Base-by-base conservation (phyloP, 2,113 vertebrate species). In the Boleophthalmus pectinirostris region DNA sequence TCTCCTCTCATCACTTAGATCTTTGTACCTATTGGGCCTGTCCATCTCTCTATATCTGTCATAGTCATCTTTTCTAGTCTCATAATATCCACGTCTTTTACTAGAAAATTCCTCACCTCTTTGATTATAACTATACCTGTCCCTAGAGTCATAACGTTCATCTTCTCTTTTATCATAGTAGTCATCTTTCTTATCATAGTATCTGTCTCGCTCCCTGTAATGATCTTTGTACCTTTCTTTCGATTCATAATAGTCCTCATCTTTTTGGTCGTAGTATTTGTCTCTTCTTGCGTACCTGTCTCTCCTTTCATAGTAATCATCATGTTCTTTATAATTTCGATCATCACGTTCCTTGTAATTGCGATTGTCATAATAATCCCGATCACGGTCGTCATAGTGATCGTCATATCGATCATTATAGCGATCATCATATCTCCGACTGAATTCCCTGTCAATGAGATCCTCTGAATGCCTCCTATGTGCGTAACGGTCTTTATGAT, bases 171-270 rank as follows among this genome's bases (percentile, higher is more conserved):
- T 66, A 7, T 87, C 82, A 8, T 74, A 78, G 45, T 58, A 70
- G 7, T 38, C 58, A 23, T 78, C 83, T 18, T 24, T 58, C 14
- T 90, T 79, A 61, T 85, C 75, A 45, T 85, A 70, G 68, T 69
- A 66, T 16, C 9, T 56, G 23, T 86, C 84, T 1, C 86, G 76
- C 10, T 89, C 85, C 72, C 78, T 84, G 69, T 79, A 70, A 18
- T 33, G 25, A 3, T 92, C 86, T 71, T 74, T 79, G 45, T 78
- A 75, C 24, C 61, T 70, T 15, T 88, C 79, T 73, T 77, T 91
- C 1, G 70, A 73, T 61, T 91, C 79, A 72, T 74, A 77, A 71
- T 78, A 72, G 51, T 92, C 85, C 49, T 70, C 73, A 51, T 83
- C 84, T 64, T 77, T 71, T 68, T 51, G 16, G n/a, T 66, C 51